Percentiles rank a stretch among this genome's conserved stretches.
Evolutionary conservation across 64 coral and sea anemone genomes (phyloP).

Genomic region (Astreopora myriophthalma): DNA sequence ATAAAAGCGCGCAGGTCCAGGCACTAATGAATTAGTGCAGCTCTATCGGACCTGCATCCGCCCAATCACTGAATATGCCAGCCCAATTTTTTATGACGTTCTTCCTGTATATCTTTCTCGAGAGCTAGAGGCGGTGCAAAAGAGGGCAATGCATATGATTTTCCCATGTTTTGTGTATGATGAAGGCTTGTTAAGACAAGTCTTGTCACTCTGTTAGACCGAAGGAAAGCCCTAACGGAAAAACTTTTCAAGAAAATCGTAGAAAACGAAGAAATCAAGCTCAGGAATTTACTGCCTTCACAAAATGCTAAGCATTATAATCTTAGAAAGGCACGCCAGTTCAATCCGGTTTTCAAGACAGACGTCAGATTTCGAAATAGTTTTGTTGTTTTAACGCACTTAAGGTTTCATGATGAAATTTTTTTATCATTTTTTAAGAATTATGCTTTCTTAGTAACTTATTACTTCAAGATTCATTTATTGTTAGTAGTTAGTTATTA

Average conservation of each 20-base stretch:
- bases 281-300: too few relatives aligned
- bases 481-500: background rate
- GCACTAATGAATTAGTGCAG: slow-evolving; percentile 14
- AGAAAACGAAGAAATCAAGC: background rate
- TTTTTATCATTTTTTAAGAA: background rate
- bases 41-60: slow-evolving; percentile 39
- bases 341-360: too few relatives aligned
- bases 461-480: too few relatives aligned
- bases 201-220: background rate
- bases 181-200: slow-evolving; percentile 28
- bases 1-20: slow-evolving; percentile 23
- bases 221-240: background rate
- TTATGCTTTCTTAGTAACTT: too few relatives aligned
- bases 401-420: background rate
- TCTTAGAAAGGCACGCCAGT: too few relatives aligned
- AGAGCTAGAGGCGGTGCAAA: background rate
- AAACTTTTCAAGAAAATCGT: background rate
- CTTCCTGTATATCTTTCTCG: slow-evolving; percentile 17
- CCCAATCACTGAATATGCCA: background rate
- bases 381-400: background rate
- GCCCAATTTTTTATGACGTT: background rate
- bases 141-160: slow-evolving; percentile 3
- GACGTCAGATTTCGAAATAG: background rate
- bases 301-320: too few relatives aligned
- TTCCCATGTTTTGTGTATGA: slow-evolving; percentile 16